phyloP scores from a whole-genome alignment of 1,140 invertebrate genomes.

The Himalopsyche phryganea region DNA sequence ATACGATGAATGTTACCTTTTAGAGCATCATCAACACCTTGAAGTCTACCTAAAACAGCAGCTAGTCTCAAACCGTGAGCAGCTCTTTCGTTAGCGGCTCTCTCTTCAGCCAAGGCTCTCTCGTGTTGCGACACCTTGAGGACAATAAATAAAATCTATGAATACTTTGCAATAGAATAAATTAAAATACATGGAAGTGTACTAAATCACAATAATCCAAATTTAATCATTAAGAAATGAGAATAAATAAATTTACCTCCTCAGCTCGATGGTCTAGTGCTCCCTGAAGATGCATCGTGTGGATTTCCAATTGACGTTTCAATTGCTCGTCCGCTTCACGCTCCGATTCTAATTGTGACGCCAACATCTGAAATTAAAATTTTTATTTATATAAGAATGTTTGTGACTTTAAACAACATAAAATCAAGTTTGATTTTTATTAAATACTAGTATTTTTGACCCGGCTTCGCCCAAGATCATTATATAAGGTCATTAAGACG shows the following conservation, averaged over 20 bases:
- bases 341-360: constrained; percentile 57
- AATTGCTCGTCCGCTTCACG: constrained; percentile 72
- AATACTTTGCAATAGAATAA: too few relatives aligned
- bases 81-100: constrained; percentile 64
- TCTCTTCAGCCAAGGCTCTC: constrained; percentile 55
- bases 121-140: constrained; percentile 16
- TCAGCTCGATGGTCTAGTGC: constrained; percentile 50
- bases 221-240: too few relatives aligned
- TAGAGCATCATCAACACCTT: constrained; percentile 83
- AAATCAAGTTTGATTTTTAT: too few relatives aligned
- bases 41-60: constrained; percentile 74
- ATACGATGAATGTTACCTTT: too few relatives aligned
- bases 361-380: not conserved
- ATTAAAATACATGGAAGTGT: too few relatives aligned
- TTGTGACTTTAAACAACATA: too few relatives aligned
- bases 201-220: too few relatives aligned
- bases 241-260: too few relatives aligned
- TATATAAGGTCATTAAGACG: too few relatives aligned
- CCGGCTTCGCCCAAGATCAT: too few relatives aligned
- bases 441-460: too few relatives aligned
- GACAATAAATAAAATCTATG: constrained; percentile 3
- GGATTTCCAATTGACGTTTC: constrained; percentile 75
- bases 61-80: constrained; percentile 76
- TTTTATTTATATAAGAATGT: not conserved
- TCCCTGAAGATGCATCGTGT: constrained; percentile 77